These are phyloP conservation scores for Shargacucullia verbasci DNA, from an alignment of 2,888 invertebrate genomes.

Conservation along the genomic window DNA sequence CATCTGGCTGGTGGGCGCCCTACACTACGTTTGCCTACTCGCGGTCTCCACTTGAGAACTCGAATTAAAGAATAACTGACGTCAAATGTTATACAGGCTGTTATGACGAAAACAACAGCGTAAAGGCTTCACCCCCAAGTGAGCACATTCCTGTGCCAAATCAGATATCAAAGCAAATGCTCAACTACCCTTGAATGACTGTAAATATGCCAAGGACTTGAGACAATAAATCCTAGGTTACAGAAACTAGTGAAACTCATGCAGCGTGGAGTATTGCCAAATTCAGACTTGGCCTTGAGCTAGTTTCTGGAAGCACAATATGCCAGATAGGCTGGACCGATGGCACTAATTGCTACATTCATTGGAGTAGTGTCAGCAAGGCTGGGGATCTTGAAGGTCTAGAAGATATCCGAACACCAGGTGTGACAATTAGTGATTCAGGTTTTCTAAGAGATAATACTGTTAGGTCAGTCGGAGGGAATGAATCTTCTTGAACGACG, in stretches of 20 bases:
- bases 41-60: no score
- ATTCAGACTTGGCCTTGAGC: slow-evolving; percentile 32
- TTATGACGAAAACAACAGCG: neutral
- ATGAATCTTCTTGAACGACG: no score
- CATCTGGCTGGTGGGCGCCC: no score
- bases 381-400: no score
- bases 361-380: no score
- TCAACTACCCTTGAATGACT: neutral
- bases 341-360: slow-evolving; percentile 19
- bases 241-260: slow-evolving; percentile 19
- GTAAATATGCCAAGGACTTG: slow-evolving; percentile 44
- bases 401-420: no score
- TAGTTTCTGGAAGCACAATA: slow-evolving; percentile 22
- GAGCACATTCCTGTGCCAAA: slow-evolving; percentile 5
- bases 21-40: no score
- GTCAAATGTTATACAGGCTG: neutral
- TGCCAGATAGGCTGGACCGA: slow-evolving; percentile 10
- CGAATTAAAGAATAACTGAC: no score
- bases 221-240: slow-evolving; percentile 25
- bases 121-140: neutral
- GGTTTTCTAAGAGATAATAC: no score
- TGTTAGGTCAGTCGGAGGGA: no score
- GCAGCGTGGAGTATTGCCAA: slow-evolving; percentile 49
- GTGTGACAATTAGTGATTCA: no score
- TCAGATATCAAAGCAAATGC: neutral